Conservation (phyloP, 2,113 vertebrate genomes). For the Corapipo altera region DNA sequence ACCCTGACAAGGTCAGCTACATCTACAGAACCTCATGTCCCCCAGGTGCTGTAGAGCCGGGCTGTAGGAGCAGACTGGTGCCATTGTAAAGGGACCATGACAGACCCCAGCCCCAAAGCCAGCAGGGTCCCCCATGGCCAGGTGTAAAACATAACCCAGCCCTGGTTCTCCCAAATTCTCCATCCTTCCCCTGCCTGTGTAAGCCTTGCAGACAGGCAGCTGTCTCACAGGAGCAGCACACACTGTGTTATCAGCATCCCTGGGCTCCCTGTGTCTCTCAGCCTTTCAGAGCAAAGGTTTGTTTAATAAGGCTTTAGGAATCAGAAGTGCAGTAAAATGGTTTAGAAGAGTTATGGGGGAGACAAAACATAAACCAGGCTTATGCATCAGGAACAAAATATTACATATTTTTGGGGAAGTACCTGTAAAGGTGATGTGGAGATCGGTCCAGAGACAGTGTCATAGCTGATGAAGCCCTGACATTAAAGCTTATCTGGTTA, state of each 20-base stretch:
- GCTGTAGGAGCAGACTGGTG: not conserved
- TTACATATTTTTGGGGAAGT: not conserved
- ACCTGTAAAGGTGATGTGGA: not conserved
- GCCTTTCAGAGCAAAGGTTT: conserved; percentile 30
- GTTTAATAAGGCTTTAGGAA: conserved; percentile 1
- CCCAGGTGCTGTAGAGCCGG: rapidly evolving
- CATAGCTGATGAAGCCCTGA: not conserved
- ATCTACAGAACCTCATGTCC: not conserved
- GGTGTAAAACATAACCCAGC: not conserved
- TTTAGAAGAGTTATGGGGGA: not conserved
- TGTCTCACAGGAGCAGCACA: not conserved
- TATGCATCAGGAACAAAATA: not conserved
- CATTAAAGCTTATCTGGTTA: rapidly evolving
- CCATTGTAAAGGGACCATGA: not conserved
- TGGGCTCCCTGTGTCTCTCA: not conserved
- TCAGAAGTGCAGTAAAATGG: not conserved
- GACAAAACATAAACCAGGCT: not conserved
- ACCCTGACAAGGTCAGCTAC: not conserved
- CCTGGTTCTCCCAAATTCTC: not conserved
- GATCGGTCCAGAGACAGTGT: not conserved
- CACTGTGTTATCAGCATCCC: not conserved
- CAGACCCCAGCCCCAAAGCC: not conserved
- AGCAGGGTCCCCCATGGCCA: rapidly evolving
- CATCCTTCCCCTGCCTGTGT: not conserved
- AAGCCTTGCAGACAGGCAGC: not conserved